These are phyloP conservation scores for Drosophila ficusphila DNA, from an alignment of 1,140 invertebrate species.

Conservation along the genomic window DNA sequence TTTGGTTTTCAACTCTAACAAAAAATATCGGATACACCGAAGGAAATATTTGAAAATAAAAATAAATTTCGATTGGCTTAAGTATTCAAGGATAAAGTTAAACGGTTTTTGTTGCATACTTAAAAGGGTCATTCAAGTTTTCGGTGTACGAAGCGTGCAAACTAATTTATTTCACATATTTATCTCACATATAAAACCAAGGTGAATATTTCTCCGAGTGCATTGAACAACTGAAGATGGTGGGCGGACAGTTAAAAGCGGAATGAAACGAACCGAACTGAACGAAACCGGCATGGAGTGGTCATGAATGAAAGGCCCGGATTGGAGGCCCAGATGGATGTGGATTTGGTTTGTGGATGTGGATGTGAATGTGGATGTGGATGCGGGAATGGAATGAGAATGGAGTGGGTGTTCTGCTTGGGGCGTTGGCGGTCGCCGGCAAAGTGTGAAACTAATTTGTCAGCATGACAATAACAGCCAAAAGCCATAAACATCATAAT, in stretches of 20 bases:
- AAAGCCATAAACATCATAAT: slow-evolving; percentile 82
- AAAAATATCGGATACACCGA: no score
- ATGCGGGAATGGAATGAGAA: slow-evolving; percentile 45
- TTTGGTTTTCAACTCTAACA: background rate
- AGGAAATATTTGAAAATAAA: slow-evolving; percentile 3
- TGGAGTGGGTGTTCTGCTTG: slow-evolving; percentile 13
- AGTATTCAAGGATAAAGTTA: background rate
- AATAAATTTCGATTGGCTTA: background rate
- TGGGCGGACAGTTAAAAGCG: slow-evolving; percentile 60
- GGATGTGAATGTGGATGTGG: slow-evolving; percentile 9
- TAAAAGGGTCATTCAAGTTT: no score
- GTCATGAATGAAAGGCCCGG: slow-evolving; percentile 34
- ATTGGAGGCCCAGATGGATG: slow-evolving; percentile 18
- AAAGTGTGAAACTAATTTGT: slow-evolving; percentile 82
- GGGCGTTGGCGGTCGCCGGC: slow-evolving; percentile 43
- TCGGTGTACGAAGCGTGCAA: no score
- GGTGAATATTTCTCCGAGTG: background rate
- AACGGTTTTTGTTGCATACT: background rate
- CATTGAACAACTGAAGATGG: background rate
- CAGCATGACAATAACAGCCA: slow-evolving; percentile 78
- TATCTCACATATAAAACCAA: no score
- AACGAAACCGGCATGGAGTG: slow-evolving; percentile 23
- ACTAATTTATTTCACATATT: no score
- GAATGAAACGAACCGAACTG: slow-evolving; percentile 17
- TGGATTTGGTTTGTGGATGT: background rate